Percentiles rank a stretch among this genome's conserved stretches.
These are phyloP conservation scores for Drosophila seclusa DNA, from an alignment of 2,888 invertebrate species.

Conservation along the genomic window DNA sequence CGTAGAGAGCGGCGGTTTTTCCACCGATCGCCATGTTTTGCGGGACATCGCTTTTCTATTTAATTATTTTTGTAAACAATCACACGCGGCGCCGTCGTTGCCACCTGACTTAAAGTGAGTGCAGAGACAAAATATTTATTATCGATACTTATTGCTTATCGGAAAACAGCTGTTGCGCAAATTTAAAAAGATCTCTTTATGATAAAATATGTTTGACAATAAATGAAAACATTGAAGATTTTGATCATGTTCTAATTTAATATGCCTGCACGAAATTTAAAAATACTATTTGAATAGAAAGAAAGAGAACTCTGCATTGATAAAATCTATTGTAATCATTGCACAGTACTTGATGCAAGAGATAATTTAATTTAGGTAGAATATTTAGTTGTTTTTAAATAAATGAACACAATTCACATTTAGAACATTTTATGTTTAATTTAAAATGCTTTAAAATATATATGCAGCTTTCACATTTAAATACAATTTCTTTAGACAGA, in stretches of 20 bases:
- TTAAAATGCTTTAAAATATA: constrained; percentile 77
- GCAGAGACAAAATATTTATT: neutral
- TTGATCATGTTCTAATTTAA: constrained; percentile 64
- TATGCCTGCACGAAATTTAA: constrained; percentile 43
- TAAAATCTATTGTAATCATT: no score
- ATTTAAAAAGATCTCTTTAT: neutral
- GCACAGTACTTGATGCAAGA: no score
- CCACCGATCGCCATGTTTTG: constrained; percentile 85
- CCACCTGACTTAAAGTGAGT: constrained; percentile 30
- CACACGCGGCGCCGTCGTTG: constrained; percentile 51
- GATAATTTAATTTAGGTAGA: neutral
- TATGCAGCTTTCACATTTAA: constrained; percentile 43
- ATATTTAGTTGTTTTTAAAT: neutral
- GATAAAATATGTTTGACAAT: neutral
- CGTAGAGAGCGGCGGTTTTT: constrained; percentile 84
- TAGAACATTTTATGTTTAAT: constrained; percentile 63
- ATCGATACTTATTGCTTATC: constrained; percentile 22
- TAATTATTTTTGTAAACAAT: constrained; percentile 46
- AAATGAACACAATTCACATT: neutral
- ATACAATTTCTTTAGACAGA: constrained; percentile 66
- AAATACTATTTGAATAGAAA: no score
- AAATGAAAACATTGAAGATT: neutral
- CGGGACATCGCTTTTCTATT: constrained; percentile 74
- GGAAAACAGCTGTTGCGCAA: constrained; percentile 8
- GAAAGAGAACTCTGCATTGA: no score